phyloP scores from a whole-genome alignment of 1,140 invertebrate genomes.

The Chlorops oryzae region DNA sequence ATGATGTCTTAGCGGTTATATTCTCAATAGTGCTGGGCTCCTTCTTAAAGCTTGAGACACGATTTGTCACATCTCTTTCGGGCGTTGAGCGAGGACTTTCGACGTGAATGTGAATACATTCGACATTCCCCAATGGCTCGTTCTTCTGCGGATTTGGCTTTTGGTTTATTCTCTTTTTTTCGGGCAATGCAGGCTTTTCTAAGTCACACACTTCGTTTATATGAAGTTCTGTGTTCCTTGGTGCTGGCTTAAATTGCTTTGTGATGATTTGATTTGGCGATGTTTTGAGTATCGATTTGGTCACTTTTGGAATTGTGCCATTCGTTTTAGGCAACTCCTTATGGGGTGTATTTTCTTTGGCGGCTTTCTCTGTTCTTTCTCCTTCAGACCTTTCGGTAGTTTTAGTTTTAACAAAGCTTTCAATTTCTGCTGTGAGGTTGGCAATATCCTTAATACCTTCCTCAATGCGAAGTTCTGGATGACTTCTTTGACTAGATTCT shows the following conservation, averaged over 20 bases:
- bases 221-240: no score
- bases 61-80: not conserved
- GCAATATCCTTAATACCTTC: slow-evolving; percentile 29
- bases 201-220: no score
- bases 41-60: slow-evolving; percentile 5
- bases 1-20: slow-evolving; percentile 15
- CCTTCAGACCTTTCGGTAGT: not conserved
- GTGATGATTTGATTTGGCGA: no score
- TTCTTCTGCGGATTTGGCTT: not conserved
- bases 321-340: slow-evolving; percentile 1
- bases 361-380: not conserved
- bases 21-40: not conserved
- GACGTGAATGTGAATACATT: slow-evolving; percentile 14
- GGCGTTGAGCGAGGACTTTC: slow-evolving; percentile 8
- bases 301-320: slow-evolving; percentile 19
- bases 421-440: slow-evolving; percentile 39
- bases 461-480: slow-evolving; percentile 8
- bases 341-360: not conserved
- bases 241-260: no score
- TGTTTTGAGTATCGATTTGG: not conserved
- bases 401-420: slow-evolving; percentile 33
- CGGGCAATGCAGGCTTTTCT: no score
- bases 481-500: no score
- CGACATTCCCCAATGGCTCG: slow-evolving; percentile 6
- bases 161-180: not conserved